Evolutionary conservation across 2,113 vertebrate genomes (phyloP), one percentile per base, ranked within the genome.

Genomic region (Notarius lentiginosus): DNA sequence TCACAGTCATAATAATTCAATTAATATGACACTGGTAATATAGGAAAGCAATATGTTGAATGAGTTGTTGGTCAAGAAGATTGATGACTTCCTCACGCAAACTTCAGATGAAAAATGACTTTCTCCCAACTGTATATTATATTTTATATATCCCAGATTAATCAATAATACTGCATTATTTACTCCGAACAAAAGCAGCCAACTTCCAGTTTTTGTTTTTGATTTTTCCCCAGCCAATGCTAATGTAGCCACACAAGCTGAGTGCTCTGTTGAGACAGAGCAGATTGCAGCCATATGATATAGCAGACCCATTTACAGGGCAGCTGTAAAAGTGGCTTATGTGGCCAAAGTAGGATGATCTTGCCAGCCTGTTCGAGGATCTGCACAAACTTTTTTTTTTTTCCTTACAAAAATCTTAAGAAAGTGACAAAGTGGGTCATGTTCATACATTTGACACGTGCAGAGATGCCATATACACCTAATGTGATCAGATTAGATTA

Each of bases 261-360:
- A 82, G 68, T 87, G 83, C 81, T 85, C 82, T 86, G 49, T 66
- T 56, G 84, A 79, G 75, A 79, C n/a, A 2, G 73, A 85, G 84
- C 75, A 86, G 84, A 86, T 86, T 86, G 84, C 60, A 86, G 49
- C 70, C 70, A 85, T 66, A 73, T 85, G 84, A 85, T 85, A 85
- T 85, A 86, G 77, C 70, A 47, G 84, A 61, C 75, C 81, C 87
- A 82, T 87, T 87, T 87, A 85, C 61, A 87, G 77, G 63, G 61
- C 80, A 85, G 86, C 86, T 79, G 84, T 85, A 87, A 79, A 83
- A 70, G 77, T 79, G 70, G 83, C 88, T 85, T 87, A 87, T 87
- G 85, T 53, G 83, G 82, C 85, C 87, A 87, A 89, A 85, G 86
- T 82, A 82, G 68, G 84, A 84, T 82, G 88, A 85, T 84, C 83